Conservation (phyloP, 2,888 invertebrate genomes). For the Fabriciana adippe region DNA sequence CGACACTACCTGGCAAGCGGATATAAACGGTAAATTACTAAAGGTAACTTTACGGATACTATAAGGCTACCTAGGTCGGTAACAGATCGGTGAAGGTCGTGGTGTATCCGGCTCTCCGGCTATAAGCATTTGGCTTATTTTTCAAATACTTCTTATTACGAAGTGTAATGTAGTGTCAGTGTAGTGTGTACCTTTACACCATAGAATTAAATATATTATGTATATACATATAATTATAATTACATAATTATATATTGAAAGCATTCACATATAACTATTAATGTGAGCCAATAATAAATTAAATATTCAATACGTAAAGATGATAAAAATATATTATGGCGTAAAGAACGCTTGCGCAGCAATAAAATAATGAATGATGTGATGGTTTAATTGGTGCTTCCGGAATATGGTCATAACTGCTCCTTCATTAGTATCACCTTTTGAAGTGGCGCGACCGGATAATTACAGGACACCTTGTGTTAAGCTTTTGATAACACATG, state of each 20-base stretch:
- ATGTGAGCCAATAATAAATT: slow-evolving; percentile 13
- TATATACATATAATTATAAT: background rate
- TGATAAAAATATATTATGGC: slow-evolving; percentile 19
- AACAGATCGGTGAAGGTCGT: no score
- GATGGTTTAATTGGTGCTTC: slow-evolving; percentile 71
- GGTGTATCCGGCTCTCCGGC: no score
- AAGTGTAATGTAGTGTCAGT: no score
- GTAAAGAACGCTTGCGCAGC: slow-evolving; percentile 38
- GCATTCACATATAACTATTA: slow-evolving; percentile 8
- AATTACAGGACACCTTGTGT: slow-evolving; percentile 59
- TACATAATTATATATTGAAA: slow-evolving; percentile 5
- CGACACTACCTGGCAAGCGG: no score
- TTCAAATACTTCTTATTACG: no score
- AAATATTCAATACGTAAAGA: slow-evolving; percentile 17
- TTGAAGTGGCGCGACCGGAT: slow-evolving; percentile 62
- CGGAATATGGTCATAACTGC: slow-evolving; percentile 56
- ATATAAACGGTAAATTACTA: no score
- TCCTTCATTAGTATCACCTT: slow-evolving; percentile 54
- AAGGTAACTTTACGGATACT: no score
- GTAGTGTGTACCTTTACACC: no score
- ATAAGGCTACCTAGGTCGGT: no score
- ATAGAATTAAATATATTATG: background rate
- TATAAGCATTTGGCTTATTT: no score
- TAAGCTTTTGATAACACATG: slow-evolving; percentile 45
- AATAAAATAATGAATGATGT: slow-evolving; percentile 73